These are phyloP conservation scores for Cerceris ruficornis DNA, from an alignment of 2,888 invertebrate species.

Conservation along the genomic window DNA sequence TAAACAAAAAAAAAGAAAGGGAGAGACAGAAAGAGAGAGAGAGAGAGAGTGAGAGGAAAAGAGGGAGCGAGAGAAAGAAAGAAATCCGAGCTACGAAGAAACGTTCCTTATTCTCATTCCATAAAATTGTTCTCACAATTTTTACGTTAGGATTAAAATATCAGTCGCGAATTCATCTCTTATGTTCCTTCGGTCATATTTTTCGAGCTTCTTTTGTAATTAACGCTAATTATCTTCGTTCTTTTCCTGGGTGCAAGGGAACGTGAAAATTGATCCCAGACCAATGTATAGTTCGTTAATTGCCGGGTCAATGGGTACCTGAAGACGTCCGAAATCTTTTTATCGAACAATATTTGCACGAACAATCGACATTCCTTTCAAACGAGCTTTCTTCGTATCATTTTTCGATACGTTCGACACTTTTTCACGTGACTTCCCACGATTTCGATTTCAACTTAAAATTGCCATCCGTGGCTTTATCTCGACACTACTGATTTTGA, in stretches of 20 bases:
- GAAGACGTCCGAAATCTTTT: neutral
- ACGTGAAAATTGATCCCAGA: neutral
- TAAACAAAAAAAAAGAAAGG: slow-evolving; percentile 9
- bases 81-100: slow-evolving; percentile 18
- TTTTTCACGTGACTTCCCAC: too few relatives aligned
- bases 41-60: neutral
- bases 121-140: slow-evolving; percentile 26
- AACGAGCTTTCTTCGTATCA: neutral
- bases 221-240: neutral
- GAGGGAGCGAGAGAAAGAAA: neutral
- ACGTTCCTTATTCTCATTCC: slow-evolving; percentile 44
- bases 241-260: neutral
- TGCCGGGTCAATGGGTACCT: neutral
- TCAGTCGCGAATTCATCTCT: slow-evolving; percentile 17
- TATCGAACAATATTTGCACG: neutral
- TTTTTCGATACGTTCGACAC: neutral
- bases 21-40: neutral
- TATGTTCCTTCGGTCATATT: slow-evolving; percentile 2
- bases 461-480: too few relatives aligned
- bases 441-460: too few relatives aligned
- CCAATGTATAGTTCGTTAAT: neutral
- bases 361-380: neutral
- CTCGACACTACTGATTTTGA: too few relatives aligned
- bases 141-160: slow-evolving; percentile 19
- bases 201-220: neutral